These are phyloP conservation scores for Elaphurus davidianus DNA, from an alignment of 2,113 vertebrate species.

Conservation along the genomic window DNA sequence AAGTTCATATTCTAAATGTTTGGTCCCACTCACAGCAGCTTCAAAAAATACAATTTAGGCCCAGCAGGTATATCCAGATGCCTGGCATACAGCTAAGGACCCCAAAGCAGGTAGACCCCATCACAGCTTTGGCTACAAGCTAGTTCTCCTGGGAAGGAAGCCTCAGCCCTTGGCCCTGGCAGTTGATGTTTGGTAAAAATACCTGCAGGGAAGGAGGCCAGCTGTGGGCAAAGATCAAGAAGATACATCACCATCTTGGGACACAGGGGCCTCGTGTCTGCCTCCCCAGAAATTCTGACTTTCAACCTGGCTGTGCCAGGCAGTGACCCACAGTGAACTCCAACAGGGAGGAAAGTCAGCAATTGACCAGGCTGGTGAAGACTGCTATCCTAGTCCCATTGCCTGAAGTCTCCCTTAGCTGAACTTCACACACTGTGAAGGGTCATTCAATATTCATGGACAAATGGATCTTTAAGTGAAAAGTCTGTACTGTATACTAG, in stretches of 20 bases:
- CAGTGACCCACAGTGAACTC: neutral
- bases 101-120: neutral
- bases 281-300: neutral
- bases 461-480: neutral
- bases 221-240: neutral
- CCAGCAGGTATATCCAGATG: neutral
- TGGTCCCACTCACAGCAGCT: neutral
- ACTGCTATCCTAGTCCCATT: neutral
- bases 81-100: neutral
- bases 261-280: neutral
- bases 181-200: neutral
- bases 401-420: neutral
- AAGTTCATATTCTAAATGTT: neutral
- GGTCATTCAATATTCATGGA: neutral
- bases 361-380: neutral
- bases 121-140: neutral
- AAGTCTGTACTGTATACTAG: neutral
- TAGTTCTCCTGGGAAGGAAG: neutral
- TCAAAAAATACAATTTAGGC: neutral
- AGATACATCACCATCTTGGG: neutral
- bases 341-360: neutral
- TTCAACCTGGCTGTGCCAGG: neutral
- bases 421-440: neutral
- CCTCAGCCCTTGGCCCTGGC: neutral
- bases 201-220: neutral